Conservation (phyloP, 2,113 vertebrate species). For the Otolemur garnettii region DNA sequence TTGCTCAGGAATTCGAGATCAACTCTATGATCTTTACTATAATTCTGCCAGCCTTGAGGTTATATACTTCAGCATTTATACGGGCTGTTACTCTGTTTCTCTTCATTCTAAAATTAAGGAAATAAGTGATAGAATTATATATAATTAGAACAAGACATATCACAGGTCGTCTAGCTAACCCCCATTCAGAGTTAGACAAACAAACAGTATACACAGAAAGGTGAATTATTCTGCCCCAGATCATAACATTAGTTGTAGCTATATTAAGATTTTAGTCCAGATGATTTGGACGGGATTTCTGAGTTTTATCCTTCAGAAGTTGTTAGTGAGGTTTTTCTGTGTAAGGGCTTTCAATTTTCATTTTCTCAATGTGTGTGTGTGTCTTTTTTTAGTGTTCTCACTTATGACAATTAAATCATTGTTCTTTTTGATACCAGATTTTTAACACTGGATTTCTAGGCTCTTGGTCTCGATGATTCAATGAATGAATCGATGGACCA, state of each 20-base stretch:
- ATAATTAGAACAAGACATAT: background rate
- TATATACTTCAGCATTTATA: background rate
- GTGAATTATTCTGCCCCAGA: background rate
- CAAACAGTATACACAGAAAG: background rate
- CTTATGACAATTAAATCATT: background rate
- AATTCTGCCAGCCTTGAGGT: background rate
- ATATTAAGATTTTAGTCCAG: background rate
- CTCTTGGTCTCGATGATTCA: too few relatives aligned
- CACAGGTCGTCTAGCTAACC: background rate
- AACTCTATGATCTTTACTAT: background rate
- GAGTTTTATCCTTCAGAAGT: background rate
- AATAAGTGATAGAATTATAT: background rate
- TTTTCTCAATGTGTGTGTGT: background rate
- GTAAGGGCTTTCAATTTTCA: background rate
- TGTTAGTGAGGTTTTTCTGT: background rate
- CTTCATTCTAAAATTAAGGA: background rate
- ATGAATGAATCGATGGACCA: too few relatives aligned
- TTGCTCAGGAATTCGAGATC: background rate
- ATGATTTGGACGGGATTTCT: background rate
- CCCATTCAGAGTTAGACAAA: background rate
- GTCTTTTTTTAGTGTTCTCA: background rate
- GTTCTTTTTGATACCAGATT: too few relatives aligned
- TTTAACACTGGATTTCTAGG: too few relatives aligned
- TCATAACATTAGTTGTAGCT: background rate
- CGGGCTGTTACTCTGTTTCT: background rate